phyloP scores from a whole-genome alignment of 2,113 vertebrate genomes.

The Microcebus griseorufus region DNA sequence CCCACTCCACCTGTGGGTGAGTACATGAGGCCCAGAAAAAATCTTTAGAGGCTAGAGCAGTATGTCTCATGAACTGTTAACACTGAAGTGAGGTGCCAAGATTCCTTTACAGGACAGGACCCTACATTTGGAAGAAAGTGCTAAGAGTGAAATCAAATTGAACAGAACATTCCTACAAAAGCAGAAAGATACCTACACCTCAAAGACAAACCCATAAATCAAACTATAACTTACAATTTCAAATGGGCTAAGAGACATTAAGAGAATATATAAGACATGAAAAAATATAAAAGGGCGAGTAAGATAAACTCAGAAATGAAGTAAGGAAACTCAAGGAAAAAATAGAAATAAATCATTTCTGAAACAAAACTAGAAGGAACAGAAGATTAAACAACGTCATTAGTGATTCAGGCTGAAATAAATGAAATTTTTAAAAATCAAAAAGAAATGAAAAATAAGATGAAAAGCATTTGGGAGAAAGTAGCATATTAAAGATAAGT shows the following conservation, averaged over 20 bases:
- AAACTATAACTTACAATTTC: not conserved
- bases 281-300: not conserved
- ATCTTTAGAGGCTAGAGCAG: not conserved
- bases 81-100: not conserved
- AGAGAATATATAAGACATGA: not conserved
- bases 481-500: not conserved
- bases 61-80: not conserved
- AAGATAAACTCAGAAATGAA: not conserved
- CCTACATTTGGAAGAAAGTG: not conserved
- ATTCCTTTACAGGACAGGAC: not conserved
- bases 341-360: not conserved
- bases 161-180: not conserved
- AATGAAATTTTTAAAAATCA: not conserved
- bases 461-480: not conserved
- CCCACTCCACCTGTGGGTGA: not conserved
- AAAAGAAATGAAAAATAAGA: not conserved
- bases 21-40: not conserved
- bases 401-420: not conserved
- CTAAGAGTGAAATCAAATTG: not conserved
- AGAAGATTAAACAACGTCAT: not conserved
- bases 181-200: not conserved
- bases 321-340: not conserved
- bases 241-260: not conserved
- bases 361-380: constrained; percentile 3
- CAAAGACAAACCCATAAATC: not conserved